Evolutionary conservation across 2,113 vertebrate genomes (phyloP).

Genomic region (Chaenogobius annularis): DNA sequence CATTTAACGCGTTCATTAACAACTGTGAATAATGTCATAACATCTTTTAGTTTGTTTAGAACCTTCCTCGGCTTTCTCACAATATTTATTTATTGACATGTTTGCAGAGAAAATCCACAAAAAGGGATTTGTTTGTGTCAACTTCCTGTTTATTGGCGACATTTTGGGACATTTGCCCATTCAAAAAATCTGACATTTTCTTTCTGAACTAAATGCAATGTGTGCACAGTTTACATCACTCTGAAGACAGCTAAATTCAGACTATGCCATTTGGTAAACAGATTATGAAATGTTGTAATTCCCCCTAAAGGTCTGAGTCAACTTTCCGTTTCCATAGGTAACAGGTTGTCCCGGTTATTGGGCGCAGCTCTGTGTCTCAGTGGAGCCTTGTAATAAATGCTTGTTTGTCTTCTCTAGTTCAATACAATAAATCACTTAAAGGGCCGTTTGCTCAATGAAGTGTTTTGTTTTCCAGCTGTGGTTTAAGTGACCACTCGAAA

Average conservation of each 20-base stretch:
- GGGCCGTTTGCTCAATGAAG: not conserved
- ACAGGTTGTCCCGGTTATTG: not conserved
- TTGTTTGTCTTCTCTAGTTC: not conserved
- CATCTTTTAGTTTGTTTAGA: not conserved
- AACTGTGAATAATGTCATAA: not conserved
- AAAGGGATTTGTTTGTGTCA: not conserved
- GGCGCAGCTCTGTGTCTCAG: not conserved
- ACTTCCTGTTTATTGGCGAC: no score
- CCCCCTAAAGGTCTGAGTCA: not conserved
- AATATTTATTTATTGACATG: not conserved
- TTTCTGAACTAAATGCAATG: no score
- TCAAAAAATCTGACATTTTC: no score
- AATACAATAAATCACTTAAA: conserved; percentile 7
- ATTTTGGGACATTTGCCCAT: no score
- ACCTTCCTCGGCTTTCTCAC: not conserved
- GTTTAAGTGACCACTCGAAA: not conserved
- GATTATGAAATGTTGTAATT: no score
- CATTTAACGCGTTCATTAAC: not conserved
- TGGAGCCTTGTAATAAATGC: not conserved
- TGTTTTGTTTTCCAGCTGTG: not conserved
- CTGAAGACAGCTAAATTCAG: no score
- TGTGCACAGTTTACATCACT: no score
- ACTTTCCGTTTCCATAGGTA: not conserved
- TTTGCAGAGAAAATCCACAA: not conserved
- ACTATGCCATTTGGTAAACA: no score